Base-by-base conservation (phyloP, 2,797 vertebrate species). In the Sternotherus odoratus region DNA sequence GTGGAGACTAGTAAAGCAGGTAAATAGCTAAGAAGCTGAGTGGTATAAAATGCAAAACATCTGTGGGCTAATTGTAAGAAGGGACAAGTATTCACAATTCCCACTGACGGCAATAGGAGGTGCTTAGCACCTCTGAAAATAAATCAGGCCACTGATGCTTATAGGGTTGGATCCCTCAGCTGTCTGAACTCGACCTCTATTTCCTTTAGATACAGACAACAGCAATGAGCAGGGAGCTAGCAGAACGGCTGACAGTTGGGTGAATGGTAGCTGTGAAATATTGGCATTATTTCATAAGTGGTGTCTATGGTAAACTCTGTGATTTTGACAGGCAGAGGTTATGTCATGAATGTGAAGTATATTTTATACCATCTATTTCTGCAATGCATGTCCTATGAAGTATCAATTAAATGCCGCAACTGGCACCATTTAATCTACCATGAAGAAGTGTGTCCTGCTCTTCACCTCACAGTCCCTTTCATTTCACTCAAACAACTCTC, bases 241-340 rank as follows among this genome's bases (percentile, higher is more conserved):
- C 78, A 90, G 75, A 81, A 66, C n/a, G 56, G 43, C 66, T 79
- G 81, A 75, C 16, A 24, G 36, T 51, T 23, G 0, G 85, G 54
- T 33, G 43, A 86, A 51, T 56, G 17, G 24, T 46, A 82, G 88
- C 96, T 86, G 94, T 88, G 89, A 93, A 96, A 95, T 79, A 69
- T 12, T 63, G 36, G 36, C n/a, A 86, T 56, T 51, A 83, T 95
- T 95, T 48, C 92, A 84, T 83, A 94, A 94, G 81, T 86, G 1
- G 6, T 48, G n/a, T 19, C 43, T 87, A 77, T 63, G 81, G 72
- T 84, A 94, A 92, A 50, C 87, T 79, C 54, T 36, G 57, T 51
- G 21, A 94, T 90, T 94, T 94, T 92, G 89, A 93, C 95, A 96
- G 89, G 33, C 77, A 86, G 48, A 57, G 80, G 60, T 23, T 33